Evolutionary conservation across 2,797 vertebrate species (phyloP).

Genomic region (Garrulus glandarius): DNA sequence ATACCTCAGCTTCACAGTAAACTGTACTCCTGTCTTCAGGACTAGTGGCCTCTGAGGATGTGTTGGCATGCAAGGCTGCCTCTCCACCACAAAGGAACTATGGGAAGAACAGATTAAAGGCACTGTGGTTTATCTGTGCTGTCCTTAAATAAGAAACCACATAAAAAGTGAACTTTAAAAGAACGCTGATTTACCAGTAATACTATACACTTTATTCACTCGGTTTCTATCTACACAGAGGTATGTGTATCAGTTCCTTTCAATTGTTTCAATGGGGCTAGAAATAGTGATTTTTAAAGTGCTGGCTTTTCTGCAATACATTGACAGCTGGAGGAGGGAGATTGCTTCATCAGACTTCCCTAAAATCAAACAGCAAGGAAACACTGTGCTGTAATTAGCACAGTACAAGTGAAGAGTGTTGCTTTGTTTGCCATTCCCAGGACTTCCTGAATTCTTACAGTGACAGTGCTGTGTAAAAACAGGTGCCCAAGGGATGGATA

Average conservation of each 20-base stretch:
- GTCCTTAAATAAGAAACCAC: neutral
- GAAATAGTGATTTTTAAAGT: neutral
- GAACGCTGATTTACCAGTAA: neutral
- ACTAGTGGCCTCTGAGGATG: conserved; percentile 93
- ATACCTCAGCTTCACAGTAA: conserved; percentile 93
- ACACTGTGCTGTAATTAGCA: neutral
- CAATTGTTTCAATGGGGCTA: neutral
- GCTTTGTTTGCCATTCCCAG: neutral
- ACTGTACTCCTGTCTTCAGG: conserved; percentile 93
- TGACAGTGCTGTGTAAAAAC: neutral
- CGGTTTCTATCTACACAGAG: neutral
- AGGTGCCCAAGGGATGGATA: neutral
- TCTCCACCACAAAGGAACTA: conserved; percentile 93
- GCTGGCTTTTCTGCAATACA: neutral
- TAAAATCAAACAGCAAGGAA: neutral
- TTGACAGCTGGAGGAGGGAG: neutral
- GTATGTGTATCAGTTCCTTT: neutral
- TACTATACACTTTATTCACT: neutral
- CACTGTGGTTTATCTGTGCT: neutral
- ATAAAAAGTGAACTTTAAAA: neutral
- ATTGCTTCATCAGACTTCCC: neutral
- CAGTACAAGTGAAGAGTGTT: neutral
- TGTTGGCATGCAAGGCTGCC: conserved; percentile 97
- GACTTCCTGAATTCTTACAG: neutral
- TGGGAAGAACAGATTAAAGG: neutral